phyloP scores from a whole-genome alignment of 2,888 invertebrate species.

The Lucinisca nassula region DNA sequence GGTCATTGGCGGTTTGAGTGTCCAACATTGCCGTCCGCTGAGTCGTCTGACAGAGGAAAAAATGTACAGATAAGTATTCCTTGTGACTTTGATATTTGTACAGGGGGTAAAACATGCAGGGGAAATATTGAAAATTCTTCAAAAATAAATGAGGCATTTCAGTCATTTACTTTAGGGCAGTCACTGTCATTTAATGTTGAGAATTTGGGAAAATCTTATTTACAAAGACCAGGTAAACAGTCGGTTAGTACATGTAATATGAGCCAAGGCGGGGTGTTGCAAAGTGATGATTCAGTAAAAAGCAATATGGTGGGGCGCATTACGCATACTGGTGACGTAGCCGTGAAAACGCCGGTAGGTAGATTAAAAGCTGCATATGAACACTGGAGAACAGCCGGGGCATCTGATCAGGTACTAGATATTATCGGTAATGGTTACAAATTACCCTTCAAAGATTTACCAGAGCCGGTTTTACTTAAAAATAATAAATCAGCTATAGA shows the following conservation, averaged over 20 bases:
- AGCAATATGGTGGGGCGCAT: background rate
- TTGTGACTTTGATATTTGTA: background rate
- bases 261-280: background rate
- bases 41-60: background rate
- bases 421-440: constrained; percentile 42
- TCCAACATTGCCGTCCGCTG: background rate
- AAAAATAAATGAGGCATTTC: too few species aligned
- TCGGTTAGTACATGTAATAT: background rate
- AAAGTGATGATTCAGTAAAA: background rate
- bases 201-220: too few species aligned
- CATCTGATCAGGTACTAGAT: background rate
- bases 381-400: background rate
- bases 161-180: background rate
- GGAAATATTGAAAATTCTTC: too few species aligned
- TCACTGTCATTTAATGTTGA: background rate
- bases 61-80: background rate
- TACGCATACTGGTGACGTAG: background rate
- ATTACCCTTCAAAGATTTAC: constrained; percentile 27
- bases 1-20: background rate
- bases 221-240: background rate
- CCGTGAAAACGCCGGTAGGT: background rate
- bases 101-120: background rate
- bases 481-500: constrained; percentile 50
- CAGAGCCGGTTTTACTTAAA: background rate
- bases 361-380: background rate